phyloP scores from a whole-genome alignment of 1,140 invertebrate species.

The Habropoda laboriosa region DNA sequence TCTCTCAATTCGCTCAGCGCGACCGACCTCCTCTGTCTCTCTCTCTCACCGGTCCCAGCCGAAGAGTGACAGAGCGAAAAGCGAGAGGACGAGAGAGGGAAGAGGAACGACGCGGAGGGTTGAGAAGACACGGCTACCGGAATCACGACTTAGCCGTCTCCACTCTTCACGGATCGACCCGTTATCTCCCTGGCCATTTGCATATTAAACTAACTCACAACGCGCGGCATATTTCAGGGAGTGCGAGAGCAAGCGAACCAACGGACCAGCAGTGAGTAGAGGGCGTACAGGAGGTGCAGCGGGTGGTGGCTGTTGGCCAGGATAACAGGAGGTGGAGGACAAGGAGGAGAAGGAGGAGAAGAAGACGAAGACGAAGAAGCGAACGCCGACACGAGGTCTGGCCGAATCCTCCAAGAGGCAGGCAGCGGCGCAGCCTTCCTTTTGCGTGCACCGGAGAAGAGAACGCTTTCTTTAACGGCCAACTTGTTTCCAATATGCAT shows the following conservation, averaged over 20 bases:
- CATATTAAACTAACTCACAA: conserved; percentile 82
- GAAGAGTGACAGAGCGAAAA: background rate
- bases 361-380: background rate
- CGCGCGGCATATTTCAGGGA: conserved; percentile 79
- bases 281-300: conserved; percentile 16
- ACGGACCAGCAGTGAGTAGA: background rate
- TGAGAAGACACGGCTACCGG: conserved; percentile 78
- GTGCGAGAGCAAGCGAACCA: conserved; percentile 10
- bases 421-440: conserved; percentile 24
- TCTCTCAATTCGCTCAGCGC: conserved; percentile 77
- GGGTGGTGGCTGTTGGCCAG: background rate
- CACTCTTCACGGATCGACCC: conserved; percentile 78
- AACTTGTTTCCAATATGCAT: conserved; percentile 74
- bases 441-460: conserved; percentile 31
- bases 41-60: conserved; percentile 19
- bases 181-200: conserved; percentile 79
- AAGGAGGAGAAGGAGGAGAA: conserved; percentile 6
- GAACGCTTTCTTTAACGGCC: conserved; percentile 60
- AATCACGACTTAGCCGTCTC: conserved; percentile 81
- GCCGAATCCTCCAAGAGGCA: conserved; percentile 30
- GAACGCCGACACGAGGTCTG: conserved; percentile 22
- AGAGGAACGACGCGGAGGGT: conserved; percentile 42
- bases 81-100: background rate
- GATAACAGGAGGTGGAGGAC: conserved; percentile 3
- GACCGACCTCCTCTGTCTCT: conserved; percentile 29